Conservation (phyloP, 2,888 invertebrate species). For the Bibio marci region DNA sequence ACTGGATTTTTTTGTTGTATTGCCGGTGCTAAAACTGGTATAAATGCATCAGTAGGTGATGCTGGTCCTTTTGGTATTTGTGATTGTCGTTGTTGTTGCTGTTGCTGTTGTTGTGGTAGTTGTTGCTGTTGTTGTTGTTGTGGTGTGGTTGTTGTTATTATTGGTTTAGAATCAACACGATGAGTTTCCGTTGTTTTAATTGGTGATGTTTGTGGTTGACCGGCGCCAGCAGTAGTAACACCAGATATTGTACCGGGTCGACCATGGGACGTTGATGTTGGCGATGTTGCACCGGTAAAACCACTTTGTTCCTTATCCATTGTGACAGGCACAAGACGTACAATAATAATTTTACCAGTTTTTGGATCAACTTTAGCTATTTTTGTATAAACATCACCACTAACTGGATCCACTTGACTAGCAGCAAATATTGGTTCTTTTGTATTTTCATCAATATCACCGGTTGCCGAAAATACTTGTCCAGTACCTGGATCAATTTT, state of each 20-base stretch:
- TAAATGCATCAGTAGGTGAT: background rate
- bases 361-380: slow-evolving; percentile 44
- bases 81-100: slow-evolving; percentile 19
- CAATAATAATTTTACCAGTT: slow-evolving; percentile 43
- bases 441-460: slow-evolving; percentile 42
- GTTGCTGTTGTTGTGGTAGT: too few species aligned
- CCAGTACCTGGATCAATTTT: slow-evolving; percentile 45
- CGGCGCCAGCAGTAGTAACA: too few species aligned
- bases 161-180: background rate
- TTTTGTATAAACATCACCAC: slow-evolving; percentile 47
- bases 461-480: slow-evolving; percentile 52
- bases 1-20: slow-evolving; percentile 37
- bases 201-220: slow-evolving; percentile 36
- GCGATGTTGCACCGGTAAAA: slow-evolving; percentile 28
- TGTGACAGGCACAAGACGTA: slow-evolving; percentile 47
- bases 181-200: background rate
- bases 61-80: background rate
- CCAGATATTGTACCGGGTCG: too few species aligned
- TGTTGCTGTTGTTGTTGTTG: slow-evolving; percentile 45
- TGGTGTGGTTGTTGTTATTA: slow-evolving; percentile 39
- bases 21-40: background rate
- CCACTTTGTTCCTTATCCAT: slow-evolving; percentile 48
- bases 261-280: background rate
- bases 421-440: slow-evolving; percentile 48
- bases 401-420: slow-evolving; percentile 51